Conservation (phyloP, 2,113 vertebrate genomes). For the Electrona antarctica region DNA sequence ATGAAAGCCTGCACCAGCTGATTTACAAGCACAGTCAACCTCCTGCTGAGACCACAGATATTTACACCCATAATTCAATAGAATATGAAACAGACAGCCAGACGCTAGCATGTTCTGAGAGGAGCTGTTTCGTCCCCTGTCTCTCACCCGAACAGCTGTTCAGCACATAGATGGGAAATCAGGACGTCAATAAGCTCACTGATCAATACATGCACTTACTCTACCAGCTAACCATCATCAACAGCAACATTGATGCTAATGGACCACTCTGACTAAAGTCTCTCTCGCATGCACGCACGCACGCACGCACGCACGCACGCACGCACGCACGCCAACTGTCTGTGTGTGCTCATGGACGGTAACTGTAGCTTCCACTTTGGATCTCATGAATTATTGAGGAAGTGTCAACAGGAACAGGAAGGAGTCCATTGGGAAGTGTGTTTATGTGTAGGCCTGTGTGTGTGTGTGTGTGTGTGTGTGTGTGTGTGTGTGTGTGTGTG, state of each 20-base stretch:
- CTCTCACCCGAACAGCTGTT: conserved; percentile 36
- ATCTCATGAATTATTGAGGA: conserved; percentile 72
- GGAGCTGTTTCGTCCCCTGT: neutral
- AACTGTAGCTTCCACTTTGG: conserved; percentile 57
- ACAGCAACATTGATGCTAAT: conserved; percentile 69
- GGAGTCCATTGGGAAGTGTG: conserved; percentile 45
- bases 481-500: conserved; percentile 14
- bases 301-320: neutral
- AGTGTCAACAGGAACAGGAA: conserved; percentile 66
- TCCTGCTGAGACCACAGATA: conserved; percentile 55
- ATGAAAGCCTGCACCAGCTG: no score
- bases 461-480: conserved; percentile 8
- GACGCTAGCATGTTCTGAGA: conserved; percentile 24
- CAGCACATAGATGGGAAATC: conserved; percentile 49
- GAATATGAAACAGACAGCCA: conserved; percentile 26
- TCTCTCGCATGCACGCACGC: conserved; percentile 7
- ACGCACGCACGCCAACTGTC: conserved; percentile 12
- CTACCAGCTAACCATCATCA: conserved; percentile 55
- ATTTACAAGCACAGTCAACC: conserved; percentile 13
- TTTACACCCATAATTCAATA: conserved; percentile 57
- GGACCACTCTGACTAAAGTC: conserved; percentile 51
- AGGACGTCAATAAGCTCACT: conserved; percentile 46
- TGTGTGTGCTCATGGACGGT: conserved; percentile 43
- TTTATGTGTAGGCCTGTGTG: conserved; percentile 16
- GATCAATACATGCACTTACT: conserved; percentile 72